Percentiles rank a stretch among this genome's conserved stretches.
These are phyloP conservation scores for Galago senegalensis DNA, from an alignment of 2,797 vertebrate species.

Conservation along the genomic window DNA sequence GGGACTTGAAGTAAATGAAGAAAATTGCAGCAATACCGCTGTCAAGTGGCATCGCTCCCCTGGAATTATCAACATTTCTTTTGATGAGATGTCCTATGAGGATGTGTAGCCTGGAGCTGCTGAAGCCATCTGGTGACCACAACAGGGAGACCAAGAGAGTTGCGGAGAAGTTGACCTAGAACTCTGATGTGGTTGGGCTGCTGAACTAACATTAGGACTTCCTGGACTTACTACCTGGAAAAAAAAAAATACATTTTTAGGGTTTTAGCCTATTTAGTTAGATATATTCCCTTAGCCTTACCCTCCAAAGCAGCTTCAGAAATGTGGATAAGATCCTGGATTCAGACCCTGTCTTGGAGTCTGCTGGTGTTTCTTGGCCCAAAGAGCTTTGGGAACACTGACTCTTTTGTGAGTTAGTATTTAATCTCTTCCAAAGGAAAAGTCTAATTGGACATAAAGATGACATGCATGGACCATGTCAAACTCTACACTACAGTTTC, in stretches of 20 bases:
- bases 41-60: not conserved
- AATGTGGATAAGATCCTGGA: not conserved
- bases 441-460: not conserved
- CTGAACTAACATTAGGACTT: not conserved
- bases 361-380: not conserved
- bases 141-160: not conserved
- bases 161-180: not conserved
- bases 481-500: not conserved
- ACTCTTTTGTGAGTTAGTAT: not conserved
- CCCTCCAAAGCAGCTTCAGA: not conserved
- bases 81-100: not conserved
- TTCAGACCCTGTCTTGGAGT: not conserved
- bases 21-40: not conserved
- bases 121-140: not conserved
- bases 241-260: not conserved
- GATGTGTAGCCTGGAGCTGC: not conserved
- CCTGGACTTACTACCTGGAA: not conserved
- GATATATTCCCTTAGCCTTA: not conserved
- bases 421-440: slow-evolving; percentile 24
- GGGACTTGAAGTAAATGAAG: not conserved
- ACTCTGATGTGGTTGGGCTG: not conserved
- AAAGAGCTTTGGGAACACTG: not conserved
- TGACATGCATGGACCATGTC: not conserved
- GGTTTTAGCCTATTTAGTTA: not conserved
- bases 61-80: not conserved